Evolutionary conservation across 2,888 invertebrate species (phyloP).

Genomic region (Drosophila stalkeri): DNA sequence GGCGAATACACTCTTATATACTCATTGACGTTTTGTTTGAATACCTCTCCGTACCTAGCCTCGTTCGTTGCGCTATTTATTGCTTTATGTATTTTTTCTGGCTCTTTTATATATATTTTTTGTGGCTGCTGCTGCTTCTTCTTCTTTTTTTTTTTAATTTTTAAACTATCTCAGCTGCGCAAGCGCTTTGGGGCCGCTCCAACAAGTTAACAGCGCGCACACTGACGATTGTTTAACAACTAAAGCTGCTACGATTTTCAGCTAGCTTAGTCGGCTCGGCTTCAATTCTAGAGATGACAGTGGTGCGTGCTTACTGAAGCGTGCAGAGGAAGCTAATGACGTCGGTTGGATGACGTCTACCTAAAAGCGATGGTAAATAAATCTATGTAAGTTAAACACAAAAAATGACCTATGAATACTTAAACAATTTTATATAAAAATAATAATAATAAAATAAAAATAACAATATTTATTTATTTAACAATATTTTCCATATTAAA

Average conservation of each 20-base stretch:
- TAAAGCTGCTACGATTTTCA: conserved; percentile 52
- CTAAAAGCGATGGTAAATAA: not conserved
- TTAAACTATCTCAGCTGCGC: conserved; percentile 30
- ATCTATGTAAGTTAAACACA: not conserved
- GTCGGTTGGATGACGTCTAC: not conserved
- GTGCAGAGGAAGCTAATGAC: not conserved
- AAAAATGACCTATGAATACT: not conserved
- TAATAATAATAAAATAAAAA: not conserved
- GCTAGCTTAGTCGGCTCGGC: conserved; percentile 20
- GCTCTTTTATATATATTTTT: conserved; percentile 15
- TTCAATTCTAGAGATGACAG: conserved; percentile 36
- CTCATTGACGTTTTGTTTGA: conserved; percentile 47
- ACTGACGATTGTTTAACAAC: conserved; percentile 73
- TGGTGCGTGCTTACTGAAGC: conserved; percentile 12
- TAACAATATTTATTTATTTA: too few relatives aligned
- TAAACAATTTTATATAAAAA: not conserved
- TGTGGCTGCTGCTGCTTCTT: conserved; percentile 2
- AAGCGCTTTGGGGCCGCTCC: conserved; percentile 21
- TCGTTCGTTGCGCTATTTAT: conserved; percentile 35
- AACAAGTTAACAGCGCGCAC: conserved; percentile 60
- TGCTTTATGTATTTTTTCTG: conserved; percentile 40
- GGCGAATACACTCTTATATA: conserved; percentile 16
- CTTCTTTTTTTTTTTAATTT: conserved; percentile 8
- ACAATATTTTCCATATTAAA: too few relatives aligned
- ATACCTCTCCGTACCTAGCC: conserved; percentile 26